Base-by-base conservation (phyloP, 2,888 invertebrate genomes). In the Hyalella azteca region DNA sequence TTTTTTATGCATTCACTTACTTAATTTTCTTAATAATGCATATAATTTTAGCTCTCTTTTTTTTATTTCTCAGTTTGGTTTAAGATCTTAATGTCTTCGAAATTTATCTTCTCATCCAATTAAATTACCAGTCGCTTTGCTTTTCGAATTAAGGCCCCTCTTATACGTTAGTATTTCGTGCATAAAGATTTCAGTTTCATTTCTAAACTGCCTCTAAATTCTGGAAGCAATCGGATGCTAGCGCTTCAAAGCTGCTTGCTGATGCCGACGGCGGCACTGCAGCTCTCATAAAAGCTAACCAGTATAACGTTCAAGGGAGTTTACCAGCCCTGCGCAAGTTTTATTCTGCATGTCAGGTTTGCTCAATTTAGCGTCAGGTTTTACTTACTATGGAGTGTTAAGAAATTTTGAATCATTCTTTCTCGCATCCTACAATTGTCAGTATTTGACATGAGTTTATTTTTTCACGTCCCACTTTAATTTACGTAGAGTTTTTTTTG, bases 211-310 rank as follows among this genome's bases (percentile, higher is more conserved):
- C 11, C 11, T 54, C 54, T 54, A 54, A 54, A 54, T 26, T 22
- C 9, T 11, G 29, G 54, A 9, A 22, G 26, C 54, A 9, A 26
- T 26, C 22, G 29, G 26, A 54, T 26, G 54, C 54, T 9, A 9
- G 9, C 54, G 22, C 54, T 54, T 13, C 49, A 22, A 54, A 22
- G 54, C 26, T 54, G 54, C 54, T 54, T 54, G 29, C 54, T 54
- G 54, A 29, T 54, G 22, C 26, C 29, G 54, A 22, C 22, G 54
- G 22, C 54, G 54, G 26, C 29, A 54, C 54, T 54, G 54, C 54
- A n/a, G 66, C 29, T 29, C 66, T 66, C 66, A 36, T 66, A 66
- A 66, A 66, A 36, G 66, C 66, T 36, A 66, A 36, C 66, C 66
- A 66, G 66, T n/a, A n/a, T 36, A 7, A 36, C 66, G 36, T 66